Conservation (phyloP, 2,797 vertebrate genomes). For the Sphenopsis melanotis region DNA sequence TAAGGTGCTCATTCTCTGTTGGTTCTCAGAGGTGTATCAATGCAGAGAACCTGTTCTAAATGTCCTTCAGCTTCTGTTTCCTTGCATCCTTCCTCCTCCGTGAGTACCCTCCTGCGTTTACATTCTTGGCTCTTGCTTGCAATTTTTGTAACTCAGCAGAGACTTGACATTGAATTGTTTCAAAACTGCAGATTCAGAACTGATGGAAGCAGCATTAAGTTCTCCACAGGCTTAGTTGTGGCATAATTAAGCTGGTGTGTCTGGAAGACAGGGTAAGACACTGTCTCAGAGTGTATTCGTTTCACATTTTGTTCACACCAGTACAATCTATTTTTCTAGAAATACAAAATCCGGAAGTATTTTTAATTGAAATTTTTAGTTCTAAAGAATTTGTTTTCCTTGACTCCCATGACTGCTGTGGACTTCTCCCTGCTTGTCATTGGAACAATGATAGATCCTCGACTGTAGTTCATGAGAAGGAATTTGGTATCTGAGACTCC, state of each 20-base stretch:
- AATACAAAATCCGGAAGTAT: background rate
- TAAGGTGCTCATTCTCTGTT: rapidly evolving
- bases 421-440: background rate
- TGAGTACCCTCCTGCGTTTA: background rate
- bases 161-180: background rate
- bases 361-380: background rate
- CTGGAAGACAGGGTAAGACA: background rate
- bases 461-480: background rate
- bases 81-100: background rate
- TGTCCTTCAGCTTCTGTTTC: background rate
- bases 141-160: background rate
- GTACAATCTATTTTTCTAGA: background rate
- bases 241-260: background rate
- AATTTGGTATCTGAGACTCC: background rate
- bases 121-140: background rate
- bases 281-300: background rate
- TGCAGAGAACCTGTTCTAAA: background rate
- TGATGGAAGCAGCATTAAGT: background rate
- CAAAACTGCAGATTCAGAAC: background rate
- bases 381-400: background rate
- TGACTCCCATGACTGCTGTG: background rate
- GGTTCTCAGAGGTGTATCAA: rapidly evolving
- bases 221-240: background rate
- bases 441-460: background rate
- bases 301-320: background rate